Base-by-base conservation (phyloP, 2,797 vertebrate species). In the Chloroceryle inda region DNA sequence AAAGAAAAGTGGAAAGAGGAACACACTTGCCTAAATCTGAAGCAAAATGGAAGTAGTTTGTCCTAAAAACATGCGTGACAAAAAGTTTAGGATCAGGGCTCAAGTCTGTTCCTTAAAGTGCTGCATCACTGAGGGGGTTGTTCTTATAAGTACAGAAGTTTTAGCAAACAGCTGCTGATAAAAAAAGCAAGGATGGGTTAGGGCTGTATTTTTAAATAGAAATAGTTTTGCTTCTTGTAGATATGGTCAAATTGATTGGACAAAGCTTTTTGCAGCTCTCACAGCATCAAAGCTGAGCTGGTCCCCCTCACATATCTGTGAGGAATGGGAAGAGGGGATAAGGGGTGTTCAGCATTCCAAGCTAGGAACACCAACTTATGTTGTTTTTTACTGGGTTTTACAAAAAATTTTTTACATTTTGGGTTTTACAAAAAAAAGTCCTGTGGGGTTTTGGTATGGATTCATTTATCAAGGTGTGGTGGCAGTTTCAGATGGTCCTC, bases 51-150 rank as follows among this genome's bases (percentile, higher is more conserved):
- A 37, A 23, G 33, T 31, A 55, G n/a, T 72, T 83, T 75, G 24
- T 55, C 78, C 35, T 56, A 21, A 35, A 72, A 61, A 26, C 1
- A 0, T 13, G 29, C 68, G 15, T 50, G 47, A 20, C 0, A 0
- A 50, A 42, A 87, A 71, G 47, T 56, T 52, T 22, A 44, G 73
- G 17, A 13, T 27, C 22, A 10, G 37, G 58, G 37, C 35, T 69
- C 40, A 23, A 17, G 22, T 20, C 47, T 79, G 67, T 35, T 49
- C 61, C 56, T 56, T 29, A 40, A 21, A 49, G n/a, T 31, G n/a
- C 63, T 35, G 18, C 59, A 14, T 9, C 26, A 44, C 38, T 22
- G 45, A 68, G 76, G 15, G 8, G 4, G 58, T 78, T 74, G 62
- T 37, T 82, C 33, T 27, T 77, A 8, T 19, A 56, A 21, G n/a